Percentiles rank a stretch among this genome's conserved stretches.
phyloP scores from a whole-genome alignment of 2,888 invertebrate species.

The Athalia rosae region DNA sequence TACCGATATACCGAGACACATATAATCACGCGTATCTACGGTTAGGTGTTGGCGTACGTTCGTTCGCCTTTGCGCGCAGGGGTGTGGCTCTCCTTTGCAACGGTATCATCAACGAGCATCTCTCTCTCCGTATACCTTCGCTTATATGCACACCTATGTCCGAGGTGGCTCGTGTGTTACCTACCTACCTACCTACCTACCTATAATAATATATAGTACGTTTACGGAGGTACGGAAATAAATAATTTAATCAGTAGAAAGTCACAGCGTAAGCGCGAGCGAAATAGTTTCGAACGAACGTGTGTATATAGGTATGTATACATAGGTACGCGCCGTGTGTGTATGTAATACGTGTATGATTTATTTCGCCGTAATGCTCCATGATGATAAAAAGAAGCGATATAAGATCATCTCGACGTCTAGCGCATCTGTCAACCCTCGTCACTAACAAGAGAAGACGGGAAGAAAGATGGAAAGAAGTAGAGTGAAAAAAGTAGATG shows the following conservation, averaged over 20 bases:
- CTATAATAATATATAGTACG: no score
- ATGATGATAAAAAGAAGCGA: no score
- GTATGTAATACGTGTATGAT: conserved; percentile 1
- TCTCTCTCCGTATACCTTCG: conserved; percentile 30
- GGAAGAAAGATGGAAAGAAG: no score
- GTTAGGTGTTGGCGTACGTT: conserved; percentile 45
- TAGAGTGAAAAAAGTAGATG: no score
- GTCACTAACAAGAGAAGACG: no score
- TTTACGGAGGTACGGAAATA: no score
- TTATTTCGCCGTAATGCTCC: background rate
- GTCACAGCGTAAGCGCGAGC: background rate
- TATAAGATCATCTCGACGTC: no score
- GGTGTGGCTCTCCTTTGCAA: conserved; percentile 64
- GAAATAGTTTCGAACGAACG: no score
- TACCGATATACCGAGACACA: conserved; percentile 46
- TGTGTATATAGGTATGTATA: background rate
- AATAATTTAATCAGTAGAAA: background rate
- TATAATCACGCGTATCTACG: conserved; percentile 41
- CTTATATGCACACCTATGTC: conserved; percentile 31
- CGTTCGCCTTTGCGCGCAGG: conserved; percentile 50
- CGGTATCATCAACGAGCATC: conserved; percentile 68
- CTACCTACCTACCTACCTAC: no score
- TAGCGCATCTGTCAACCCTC: no score
- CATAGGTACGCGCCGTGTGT: background rate
- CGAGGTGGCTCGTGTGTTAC: conserved; percentile 11